Percentiles rank a stretch among this genome's conserved stretches.
phyloP scores from a whole-genome alignment of 2,888 invertebrate genomes.

The Dolichomitus sp. region DNA sequence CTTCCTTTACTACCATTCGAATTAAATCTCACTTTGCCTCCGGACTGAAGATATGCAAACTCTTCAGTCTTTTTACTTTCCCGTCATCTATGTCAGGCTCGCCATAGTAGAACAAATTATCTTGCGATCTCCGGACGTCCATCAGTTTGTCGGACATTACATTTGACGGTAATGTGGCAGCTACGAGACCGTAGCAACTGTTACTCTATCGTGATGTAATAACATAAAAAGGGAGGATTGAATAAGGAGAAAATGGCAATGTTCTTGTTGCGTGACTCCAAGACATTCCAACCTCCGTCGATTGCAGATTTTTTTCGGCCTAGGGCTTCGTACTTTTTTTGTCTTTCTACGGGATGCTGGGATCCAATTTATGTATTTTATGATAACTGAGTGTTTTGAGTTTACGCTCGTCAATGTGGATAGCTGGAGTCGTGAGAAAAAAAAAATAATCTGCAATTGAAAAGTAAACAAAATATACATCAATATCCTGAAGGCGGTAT shows the following conservation, averaged over 20 bases:
- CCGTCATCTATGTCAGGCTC: background rate
- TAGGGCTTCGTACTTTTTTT: background rate
- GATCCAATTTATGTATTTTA: constrained; percentile 49
- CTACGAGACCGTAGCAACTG: constrained; percentile 33
- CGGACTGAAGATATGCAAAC: background rate
- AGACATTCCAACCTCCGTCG: constrained; percentile 55
- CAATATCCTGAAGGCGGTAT: constrained; percentile 7
- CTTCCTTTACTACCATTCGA: background rate
- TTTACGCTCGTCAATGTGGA: constrained; percentile 24
- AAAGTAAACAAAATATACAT: constrained; percentile 37
- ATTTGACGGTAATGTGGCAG: constrained; percentile 19
- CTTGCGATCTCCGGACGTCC: constrained; percentile 15
- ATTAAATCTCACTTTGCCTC: constrained; percentile 2
- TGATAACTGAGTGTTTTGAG: constrained; percentile 1
- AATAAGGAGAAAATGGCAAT: constrained; percentile 55
- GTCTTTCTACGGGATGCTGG: constrained; percentile 34
- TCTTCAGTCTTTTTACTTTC: background rate
- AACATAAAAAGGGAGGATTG: constrained; percentile 38
- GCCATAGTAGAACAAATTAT: constrained; percentile 20
- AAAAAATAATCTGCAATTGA: background rate
- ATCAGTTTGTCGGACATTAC: constrained; percentile 29
- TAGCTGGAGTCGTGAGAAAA: constrained; percentile 17
- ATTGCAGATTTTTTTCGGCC: constrained; percentile 53
- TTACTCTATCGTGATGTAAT: constrained; percentile 51
- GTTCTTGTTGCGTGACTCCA: constrained; percentile 65